These are phyloP conservation scores for Trichacis sp. DNA, from an alignment of 2,888 invertebrate species.

Conservation along the genomic window DNA sequence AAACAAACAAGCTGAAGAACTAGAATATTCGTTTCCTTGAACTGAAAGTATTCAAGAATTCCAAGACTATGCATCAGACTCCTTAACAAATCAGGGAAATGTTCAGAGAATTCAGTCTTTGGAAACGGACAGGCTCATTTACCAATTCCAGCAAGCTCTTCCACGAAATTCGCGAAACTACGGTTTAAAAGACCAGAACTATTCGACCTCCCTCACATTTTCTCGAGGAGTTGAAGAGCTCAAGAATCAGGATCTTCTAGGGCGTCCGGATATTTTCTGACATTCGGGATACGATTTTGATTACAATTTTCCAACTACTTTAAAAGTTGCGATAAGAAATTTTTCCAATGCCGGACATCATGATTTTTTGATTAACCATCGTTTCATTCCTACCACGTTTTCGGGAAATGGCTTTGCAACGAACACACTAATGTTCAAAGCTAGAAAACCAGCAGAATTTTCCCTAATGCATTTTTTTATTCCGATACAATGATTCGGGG, in stretches of 20 bases:
- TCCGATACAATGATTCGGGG: slow-evolving; percentile 52
- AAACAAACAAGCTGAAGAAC: slow-evolving; percentile 46
- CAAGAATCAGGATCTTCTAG: not conserved
- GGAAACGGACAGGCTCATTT: slow-evolving; percentile 61
- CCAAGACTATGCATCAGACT: slow-evolving; percentile 57
- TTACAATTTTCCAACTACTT: slow-evolving; percentile 46
- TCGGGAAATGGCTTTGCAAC: slow-evolving; percentile 46
- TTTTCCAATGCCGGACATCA: no score
- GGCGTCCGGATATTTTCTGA: slow-evolving; percentile 22
- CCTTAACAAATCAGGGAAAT: slow-evolving; percentile 51
- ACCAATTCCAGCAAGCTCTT: slow-evolving; percentile 56
- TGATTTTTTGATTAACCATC: no score
- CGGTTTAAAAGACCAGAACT: slow-evolving; percentile 48
- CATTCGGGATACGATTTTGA: slow-evolving; percentile 45
- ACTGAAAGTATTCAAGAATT: slow-evolving; percentile 30
- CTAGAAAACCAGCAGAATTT: slow-evolving; percentile 41
- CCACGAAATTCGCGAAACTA: slow-evolving; percentile 43
- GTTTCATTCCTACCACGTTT: slow-evolving; percentile 56
- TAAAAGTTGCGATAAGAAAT: no score
- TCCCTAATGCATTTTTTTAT: slow-evolving; percentile 61
- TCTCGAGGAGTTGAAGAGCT: slow-evolving; percentile 17
- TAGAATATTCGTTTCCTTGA: no score
- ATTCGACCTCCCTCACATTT: slow-evolving; percentile 42
- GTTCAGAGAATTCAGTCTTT: slow-evolving; percentile 56
- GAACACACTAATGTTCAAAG: slow-evolving; percentile 23